Conservation (phyloP, 1,140 invertebrate species). For the Microplitis demolitor region DNA sequence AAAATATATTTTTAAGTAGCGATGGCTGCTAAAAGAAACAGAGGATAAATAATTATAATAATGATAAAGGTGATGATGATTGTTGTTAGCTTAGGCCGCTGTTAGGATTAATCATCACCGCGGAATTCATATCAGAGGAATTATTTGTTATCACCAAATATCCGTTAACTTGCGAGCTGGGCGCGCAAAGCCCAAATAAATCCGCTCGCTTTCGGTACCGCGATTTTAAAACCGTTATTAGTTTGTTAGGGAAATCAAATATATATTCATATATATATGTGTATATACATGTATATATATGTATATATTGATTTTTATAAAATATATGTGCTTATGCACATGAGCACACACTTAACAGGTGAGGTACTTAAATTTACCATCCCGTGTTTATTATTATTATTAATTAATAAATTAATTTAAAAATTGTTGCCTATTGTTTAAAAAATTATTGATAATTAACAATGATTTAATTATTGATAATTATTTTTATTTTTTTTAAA, state of each 20-base stretch:
- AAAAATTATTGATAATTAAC: not conserved
- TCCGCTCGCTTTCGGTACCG: slow-evolving; percentile 52
- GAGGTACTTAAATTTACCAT: slow-evolving; percentile 46
- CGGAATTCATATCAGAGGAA: too few species aligned
- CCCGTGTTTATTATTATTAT: slow-evolving; percentile 11
- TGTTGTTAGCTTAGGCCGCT: too few species aligned
- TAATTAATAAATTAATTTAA: not conserved
- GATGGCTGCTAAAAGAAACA: too few species aligned
- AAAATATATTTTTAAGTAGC: too few species aligned
- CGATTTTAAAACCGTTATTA: slow-evolving; percentile 57
- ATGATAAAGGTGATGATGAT: too few species aligned
- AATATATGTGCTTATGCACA: not conserved
- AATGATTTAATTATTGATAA: too few species aligned
- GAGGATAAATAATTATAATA: too few species aligned
- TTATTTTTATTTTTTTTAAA: not conserved
- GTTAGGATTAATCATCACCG: not conserved
- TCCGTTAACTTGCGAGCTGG: slow-evolving; percentile 45
- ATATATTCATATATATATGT: not conserved
- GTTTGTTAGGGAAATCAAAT: not conserved
- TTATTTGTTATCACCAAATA: not conserved
- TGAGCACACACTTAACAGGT: slow-evolving; percentile 44
- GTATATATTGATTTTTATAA: not conserved
- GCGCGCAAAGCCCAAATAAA: slow-evolving; percentile 59
- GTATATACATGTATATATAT: too few species aligned
- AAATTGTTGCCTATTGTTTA: too few species aligned